These are phyloP conservation scores for Pristionchus pacificus DNA, from an alignment of 1,140 invertebrate species.

Conservation along the genomic window DNA sequence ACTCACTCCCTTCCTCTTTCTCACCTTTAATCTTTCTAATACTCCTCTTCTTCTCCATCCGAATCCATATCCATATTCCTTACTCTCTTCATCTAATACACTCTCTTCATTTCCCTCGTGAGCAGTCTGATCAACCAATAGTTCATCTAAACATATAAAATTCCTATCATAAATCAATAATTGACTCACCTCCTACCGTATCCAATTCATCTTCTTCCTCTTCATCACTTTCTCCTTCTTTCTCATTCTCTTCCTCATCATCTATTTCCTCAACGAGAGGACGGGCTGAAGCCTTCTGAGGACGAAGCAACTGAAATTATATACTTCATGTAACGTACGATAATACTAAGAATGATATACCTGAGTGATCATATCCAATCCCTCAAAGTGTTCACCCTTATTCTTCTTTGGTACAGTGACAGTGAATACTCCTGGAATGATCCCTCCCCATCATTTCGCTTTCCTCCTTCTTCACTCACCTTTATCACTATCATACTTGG, in stretches of 20 bases:
- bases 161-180: not conserved
- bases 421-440: slow-evolving; percentile 22
- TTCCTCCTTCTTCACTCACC: slow-evolving; percentile 4
- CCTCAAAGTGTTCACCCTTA: slow-evolving; percentile 17
- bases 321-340: too few species aligned
- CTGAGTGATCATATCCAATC: slow-evolving; percentile 29
- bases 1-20: too few species aligned
- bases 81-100: not conserved
- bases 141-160: slow-evolving; percentile 2
- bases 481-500: slow-evolving; percentile 16
- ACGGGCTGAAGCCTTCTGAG: not conserved
- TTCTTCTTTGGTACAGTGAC: slow-evolving; percentile 16
- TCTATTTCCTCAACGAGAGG: slow-evolving; percentile 22
- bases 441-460: not conserved
- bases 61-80: slow-evolving; percentile 24
- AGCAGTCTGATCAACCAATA: slow-evolving; percentile 7
- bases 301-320: not conserved
- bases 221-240: not conserved
- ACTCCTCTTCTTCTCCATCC: slow-evolving; percentile 26
- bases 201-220: not conserved
- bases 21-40: not conserved
- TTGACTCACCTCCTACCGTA: too few species aligned
- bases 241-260: slow-evolving; percentile 9
- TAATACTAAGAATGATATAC: slow-evolving; percentile 3
- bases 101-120: not conserved